phyloP scores from a whole-genome alignment of 2,797 vertebrate species.

The Gila robusta region DNA sequence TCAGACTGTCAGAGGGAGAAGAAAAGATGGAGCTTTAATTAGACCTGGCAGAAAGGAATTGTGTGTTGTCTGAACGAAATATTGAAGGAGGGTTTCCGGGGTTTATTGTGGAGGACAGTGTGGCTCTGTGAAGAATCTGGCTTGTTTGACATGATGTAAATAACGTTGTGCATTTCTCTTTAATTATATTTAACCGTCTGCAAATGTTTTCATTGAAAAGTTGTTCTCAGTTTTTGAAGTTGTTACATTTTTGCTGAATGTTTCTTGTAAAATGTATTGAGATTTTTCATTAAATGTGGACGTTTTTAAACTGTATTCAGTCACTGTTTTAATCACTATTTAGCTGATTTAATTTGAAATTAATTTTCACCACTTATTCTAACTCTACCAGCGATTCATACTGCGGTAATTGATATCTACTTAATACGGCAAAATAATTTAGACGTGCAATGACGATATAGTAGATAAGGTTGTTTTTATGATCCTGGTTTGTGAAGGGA shows the following conservation, averaged over 20 bases:
- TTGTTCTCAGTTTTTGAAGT: background rate
- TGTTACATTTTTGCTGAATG: constrained; percentile 6
- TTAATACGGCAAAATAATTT: background rate
- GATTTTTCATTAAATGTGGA: constrained; percentile 38
- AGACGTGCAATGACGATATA: background rate
- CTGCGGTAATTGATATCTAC: constrained; percentile 1
- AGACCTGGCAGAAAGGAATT: constrained; percentile 19
- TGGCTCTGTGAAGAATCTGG: background rate
- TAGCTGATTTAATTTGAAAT: background rate
- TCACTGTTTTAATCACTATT: background rate
- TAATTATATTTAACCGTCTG: constrained; percentile 16
- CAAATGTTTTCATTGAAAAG: background rate
- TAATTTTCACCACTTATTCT: background rate
- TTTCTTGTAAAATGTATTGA: constrained; percentile 28
- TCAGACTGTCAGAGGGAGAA: constrained; percentile 17
- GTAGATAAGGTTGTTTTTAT: constrained; percentile 3
- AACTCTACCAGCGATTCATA: background rate
- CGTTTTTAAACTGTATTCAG: constrained; percentile 6
- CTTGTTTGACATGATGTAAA: background rate
- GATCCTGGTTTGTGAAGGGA: background rate
- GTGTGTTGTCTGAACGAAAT: constrained; percentile 2
- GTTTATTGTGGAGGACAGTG: background rate
- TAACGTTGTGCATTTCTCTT: constrained; percentile 2
- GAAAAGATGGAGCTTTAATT: constrained; percentile 35
- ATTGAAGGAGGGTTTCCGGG: background rate